phyloP scores from a whole-genome alignment of 2,113 vertebrate species.

The Cyrtonyx montezumae region DNA sequence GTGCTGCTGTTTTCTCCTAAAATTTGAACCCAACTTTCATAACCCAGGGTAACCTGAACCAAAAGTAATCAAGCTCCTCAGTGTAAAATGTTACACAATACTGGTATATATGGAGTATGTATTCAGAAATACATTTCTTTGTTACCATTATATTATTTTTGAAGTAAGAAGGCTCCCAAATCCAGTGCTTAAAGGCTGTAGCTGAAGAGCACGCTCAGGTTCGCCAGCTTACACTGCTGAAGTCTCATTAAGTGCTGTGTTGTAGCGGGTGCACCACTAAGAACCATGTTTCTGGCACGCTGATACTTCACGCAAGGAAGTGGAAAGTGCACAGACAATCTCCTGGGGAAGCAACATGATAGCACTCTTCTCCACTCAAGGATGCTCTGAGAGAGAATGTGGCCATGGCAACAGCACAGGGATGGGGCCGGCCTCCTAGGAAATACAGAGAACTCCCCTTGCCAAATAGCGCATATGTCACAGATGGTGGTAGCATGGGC shows the following conservation, averaged over 20 bases:
- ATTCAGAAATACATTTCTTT: background rate
- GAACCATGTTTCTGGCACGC: background rate
- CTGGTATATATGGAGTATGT: rapidly evolving
- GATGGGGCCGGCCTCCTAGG: slow-evolving; percentile 1
- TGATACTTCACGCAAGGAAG: background rate
- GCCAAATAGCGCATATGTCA: background rate
- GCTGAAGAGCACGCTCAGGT: background rate
- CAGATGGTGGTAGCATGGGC: slow-evolving; percentile 38
- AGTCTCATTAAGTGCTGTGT: background rate
- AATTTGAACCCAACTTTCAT: background rate
- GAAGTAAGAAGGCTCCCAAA: background rate
- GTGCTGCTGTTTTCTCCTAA: background rate
- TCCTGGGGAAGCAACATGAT: background rate
- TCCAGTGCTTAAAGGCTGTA: background rate
- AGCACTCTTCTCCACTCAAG: background rate
- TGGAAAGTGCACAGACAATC: background rate
- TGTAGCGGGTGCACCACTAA: background rate
- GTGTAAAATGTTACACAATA: background rate
- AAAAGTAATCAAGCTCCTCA: background rate
- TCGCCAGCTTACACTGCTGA: background rate
- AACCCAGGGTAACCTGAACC: background rate
- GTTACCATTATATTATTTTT: background rate
- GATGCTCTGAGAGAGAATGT: slow-evolving; percentile 9
- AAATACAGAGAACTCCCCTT: slow-evolving; percentile 27
- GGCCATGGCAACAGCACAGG: slow-evolving; percentile 53